Base-by-base conservation (phyloP, 1,140 invertebrate species). In the Steinernema khuongi region DNA sequence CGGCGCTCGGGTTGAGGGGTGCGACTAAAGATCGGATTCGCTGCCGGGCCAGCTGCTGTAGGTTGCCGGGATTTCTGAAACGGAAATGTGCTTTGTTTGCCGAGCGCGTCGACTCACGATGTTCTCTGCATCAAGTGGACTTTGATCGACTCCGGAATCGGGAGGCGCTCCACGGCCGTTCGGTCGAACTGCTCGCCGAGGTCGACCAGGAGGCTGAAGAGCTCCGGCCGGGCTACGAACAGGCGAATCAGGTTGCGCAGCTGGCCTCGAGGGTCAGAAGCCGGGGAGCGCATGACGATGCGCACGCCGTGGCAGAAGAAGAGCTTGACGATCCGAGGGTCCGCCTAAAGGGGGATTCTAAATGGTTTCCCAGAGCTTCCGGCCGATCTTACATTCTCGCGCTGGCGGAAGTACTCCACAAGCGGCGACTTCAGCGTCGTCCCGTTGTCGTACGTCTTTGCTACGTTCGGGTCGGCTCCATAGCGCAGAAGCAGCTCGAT, bases 381-480 rank as follows among this genome's bases (percentile, higher is more conserved):
- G 19, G n/a, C 11, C 74, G 14, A 7, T 74, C 72, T 18, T n/a
- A 74, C 73, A 29, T 79, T 72, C 50, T 79, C 77, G 2, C 68
- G 67, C 1, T 77, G 74, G 17, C 74, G 68, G 74, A 79, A 79
- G 60, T 79, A 79, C 50, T 79, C 78, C n/a, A 79, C 78, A 22
- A 79, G 72, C 22, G 78, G 78, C 26, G 67, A 70, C 41, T 79
- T 79, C 41, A 79, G 36, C 1, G 30, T 31, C 67, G 76, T 66
- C 0, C 77, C 77, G 67, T 78, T 74, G 7, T 70, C 43, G 71
- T 71, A 79, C 26, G 31, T 26, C 29, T 78, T 73, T 31, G 72
- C 41, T 19, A 79, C 33, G 31, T 79, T 79, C 68, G 66, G 32
- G 50, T 79, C 77, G 11, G 78, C 77, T 19, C 78, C 78, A 22